Evolutionary conservation across 2,888 invertebrate genomes (phyloP).

Genomic region (Coecobrya sp.): DNA sequence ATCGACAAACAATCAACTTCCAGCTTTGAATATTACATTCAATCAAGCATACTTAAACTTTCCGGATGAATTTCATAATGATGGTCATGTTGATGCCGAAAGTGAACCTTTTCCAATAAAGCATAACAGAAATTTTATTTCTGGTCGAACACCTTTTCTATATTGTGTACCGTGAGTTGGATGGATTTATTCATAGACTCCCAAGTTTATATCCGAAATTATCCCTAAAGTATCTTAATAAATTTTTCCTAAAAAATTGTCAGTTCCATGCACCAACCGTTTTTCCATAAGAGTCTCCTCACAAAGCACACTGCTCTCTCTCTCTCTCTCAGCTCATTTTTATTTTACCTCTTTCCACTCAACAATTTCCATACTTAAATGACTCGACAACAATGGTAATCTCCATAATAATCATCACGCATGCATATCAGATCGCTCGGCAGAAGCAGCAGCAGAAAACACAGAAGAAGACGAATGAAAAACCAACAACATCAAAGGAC

Average conservation of each 20-base stretch:
- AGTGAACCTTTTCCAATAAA: no score
- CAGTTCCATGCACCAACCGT: no score
- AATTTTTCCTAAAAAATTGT: no score
- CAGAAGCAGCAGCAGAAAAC: neutral
- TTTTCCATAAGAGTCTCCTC: no score
- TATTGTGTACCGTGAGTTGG: no score
- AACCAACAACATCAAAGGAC: slow-evolving; percentile 40
- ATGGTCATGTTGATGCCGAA: no score
- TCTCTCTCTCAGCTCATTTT: neutral
- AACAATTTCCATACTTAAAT: slow-evolving; percentile 69
- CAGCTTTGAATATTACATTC: neutral
- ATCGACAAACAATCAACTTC: neutral
- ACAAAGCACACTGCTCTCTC: slow-evolving; percentile 2
- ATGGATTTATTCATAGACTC: no score
- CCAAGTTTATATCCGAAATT: no score
- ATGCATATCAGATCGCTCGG: slow-evolving; percentile 35
- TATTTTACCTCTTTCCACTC: slow-evolving; percentile 41
- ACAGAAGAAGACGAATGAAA: neutral
- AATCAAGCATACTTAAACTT: slow-evolving; percentile 7
- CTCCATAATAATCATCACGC: slow-evolving; percentile 67
- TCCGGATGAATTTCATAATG: no score
- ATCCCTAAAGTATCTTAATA: no score
- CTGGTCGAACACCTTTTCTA: no score
- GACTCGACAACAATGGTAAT: slow-evolving; percentile 73
- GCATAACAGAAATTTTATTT: no score